Evolutionary conservation across 2,888 invertebrate genomes (phyloP), one percentile per base, ranked within the genome.

Genomic region (Mellilla xanthometata): DNA sequence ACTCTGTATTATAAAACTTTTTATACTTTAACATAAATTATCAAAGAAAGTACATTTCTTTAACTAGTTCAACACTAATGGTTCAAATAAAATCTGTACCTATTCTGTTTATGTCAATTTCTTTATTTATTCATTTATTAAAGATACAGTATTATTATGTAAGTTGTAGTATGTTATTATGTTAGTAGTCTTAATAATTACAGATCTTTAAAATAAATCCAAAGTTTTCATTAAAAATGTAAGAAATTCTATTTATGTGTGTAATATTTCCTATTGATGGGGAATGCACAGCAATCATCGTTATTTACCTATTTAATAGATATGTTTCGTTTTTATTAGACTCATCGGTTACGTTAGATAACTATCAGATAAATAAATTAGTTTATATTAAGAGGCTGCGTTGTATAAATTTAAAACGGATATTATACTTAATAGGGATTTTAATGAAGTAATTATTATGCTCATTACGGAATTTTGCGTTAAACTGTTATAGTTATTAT

Each of bases 341-440:
- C 12, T 19, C 28, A 33, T 33, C 28, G 36, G 12, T 36, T 32
- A 27, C 12, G n/a, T 27, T 12, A 11, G 38, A 34, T 45, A 23
- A 28, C 13, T 9, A 39, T 44, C 39, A 13, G 12, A 36, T 36
- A 36, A 36, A 36, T 36, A 36, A 31, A 39, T 39, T 24, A 39
- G 24, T 13, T 8, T 31, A 39, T 10, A 40, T 35, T 35, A 34
- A 33, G 34, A 39, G 24, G 36, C 3, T 24, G 7, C 24, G 24
- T 3, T 27, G 12, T 15, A 22, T 29, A 3, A 29, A 23, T 13
- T 28, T 10, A 7, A 40, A 40, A 27, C 26, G 40, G 11, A 23
- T 31, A 31, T 28, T 10, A 32, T 47, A n/a, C n/a, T 24, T 7
- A 41, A 47, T 41, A 40, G 47, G 29, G 9, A 36, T 28, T 31